These are phyloP conservation scores for Polyommatus icarus DNA, from an alignment of 2,888 invertebrate species.

Conservation along the genomic window DNA sequence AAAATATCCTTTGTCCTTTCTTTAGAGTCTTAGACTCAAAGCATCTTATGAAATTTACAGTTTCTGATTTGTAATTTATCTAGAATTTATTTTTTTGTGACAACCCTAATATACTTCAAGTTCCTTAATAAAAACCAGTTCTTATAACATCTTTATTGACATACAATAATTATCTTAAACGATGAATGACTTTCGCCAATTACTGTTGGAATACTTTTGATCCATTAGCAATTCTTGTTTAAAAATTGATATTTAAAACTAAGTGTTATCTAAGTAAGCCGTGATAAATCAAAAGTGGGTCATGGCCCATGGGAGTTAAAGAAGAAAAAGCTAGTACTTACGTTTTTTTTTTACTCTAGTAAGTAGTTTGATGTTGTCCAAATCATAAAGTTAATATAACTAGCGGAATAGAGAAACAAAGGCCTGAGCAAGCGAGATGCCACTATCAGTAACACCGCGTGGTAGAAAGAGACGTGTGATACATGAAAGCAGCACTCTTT, in stretches of 20 bases:
- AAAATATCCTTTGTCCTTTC: too few species aligned
- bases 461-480: too few species aligned
- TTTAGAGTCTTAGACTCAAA: too few species aligned
- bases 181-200: conserved; percentile 9
- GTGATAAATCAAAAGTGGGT: neutral
- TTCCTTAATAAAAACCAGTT: neutral
- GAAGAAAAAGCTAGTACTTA: too few species aligned
- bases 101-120: neutral
- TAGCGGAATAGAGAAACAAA: too few species aligned
- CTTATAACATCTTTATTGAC: conserved; percentile 7
- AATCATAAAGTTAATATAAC: too few species aligned
- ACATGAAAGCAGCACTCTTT: too few species aligned
- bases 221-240: neutral
- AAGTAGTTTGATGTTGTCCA: too few species aligned
- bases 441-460: too few species aligned
- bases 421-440: too few species aligned
- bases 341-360: too few species aligned
- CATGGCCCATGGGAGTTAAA: neutral
- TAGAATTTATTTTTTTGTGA: neutral
- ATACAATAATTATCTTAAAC: neutral
- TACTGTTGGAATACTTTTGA: neutral
- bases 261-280: neutral
- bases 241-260: neutral
- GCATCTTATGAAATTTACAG: too few species aligned
- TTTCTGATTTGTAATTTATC: neutral